Evolutionary conservation across 2,888 invertebrate species (phyloP).

Genomic region (Pilophorus perplexus): DNA sequence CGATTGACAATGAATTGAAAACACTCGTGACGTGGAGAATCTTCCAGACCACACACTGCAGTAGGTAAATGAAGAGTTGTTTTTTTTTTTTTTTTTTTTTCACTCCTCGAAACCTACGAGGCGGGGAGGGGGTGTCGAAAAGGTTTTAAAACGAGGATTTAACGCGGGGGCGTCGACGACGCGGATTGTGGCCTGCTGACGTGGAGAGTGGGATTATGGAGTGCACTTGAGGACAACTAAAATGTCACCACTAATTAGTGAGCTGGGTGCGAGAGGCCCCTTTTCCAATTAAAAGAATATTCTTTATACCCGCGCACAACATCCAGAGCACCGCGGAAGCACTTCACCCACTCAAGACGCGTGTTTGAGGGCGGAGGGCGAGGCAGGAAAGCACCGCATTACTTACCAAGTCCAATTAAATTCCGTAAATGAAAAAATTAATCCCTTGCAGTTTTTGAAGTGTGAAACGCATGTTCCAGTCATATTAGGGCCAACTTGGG

Average conservation of each 20-base stretch:
- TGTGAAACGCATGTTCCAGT: no score
- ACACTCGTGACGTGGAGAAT: not conserved
- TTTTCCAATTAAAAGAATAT: constrained; percentile 36
- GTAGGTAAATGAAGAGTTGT: constrained; percentile 8
- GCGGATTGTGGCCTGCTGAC: no score
- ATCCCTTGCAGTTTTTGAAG: no score
- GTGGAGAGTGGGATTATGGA: not conserved
- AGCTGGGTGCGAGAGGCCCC: constrained; percentile 15
- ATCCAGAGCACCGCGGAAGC: not conserved
- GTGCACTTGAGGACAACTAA: constrained; percentile 32
- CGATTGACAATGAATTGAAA: no score
- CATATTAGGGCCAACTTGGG: no score
- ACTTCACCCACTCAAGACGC: constrained; percentile 8
- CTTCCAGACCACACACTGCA: not conserved
- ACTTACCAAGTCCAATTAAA: constrained; percentile 12
- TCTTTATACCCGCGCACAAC: not conserved
- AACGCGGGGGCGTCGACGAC: constrained; percentile 6
- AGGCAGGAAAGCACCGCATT: not conserved
- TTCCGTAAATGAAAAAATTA: no score
- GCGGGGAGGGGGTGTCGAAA: not conserved
- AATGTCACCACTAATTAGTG: constrained; percentile 38
- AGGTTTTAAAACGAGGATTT: constrained; percentile 29
- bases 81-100: no score
- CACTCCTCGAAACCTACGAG: no score
- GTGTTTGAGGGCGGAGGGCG: not conserved